phyloP scores from a whole-genome alignment of 2,888 invertebrate genomes.

The Hemistola chrysoprasaria region DNA sequence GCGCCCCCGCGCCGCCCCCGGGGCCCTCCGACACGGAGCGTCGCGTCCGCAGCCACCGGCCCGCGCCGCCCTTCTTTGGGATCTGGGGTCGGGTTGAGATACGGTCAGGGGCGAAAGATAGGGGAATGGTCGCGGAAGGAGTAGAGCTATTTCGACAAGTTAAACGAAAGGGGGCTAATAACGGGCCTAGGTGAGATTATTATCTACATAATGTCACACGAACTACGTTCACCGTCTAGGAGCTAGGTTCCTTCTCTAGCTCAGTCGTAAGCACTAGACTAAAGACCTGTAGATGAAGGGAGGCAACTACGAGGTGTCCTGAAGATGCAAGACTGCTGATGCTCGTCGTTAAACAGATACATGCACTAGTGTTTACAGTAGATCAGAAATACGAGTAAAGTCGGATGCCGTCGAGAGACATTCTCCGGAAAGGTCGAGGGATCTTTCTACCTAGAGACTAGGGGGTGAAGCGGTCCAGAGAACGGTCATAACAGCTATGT shows the following conservation, averaged over 20 bases:
- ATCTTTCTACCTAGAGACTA: slow-evolving; percentile 25
- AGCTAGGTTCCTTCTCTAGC: no score
- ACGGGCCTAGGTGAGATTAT: no score
- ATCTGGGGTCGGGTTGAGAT: slow-evolving; percentile 49
- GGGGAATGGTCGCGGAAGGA: slow-evolving; percentile 18
- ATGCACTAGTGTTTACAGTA: neutral
- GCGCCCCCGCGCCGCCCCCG: slow-evolving; percentile 34
- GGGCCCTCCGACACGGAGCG: slow-evolving; percentile 66
- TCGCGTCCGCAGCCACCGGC: slow-evolving; percentile 67
- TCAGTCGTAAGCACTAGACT: no score
- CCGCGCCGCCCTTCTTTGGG: slow-evolving; percentile 60
- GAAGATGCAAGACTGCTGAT: no score
- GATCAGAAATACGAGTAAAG: slow-evolving; percentile 35
- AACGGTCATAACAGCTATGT: slow-evolving; percentile 31
- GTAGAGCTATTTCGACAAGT: no score
- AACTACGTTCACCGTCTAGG: no score
- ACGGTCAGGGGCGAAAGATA: slow-evolving; percentile 33
- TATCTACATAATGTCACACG: no score
- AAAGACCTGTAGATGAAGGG: no score
- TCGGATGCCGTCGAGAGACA: slow-evolving; percentile 60
- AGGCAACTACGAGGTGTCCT: no score
- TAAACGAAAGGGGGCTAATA: no score
- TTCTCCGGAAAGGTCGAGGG: slow-evolving; percentile 53
- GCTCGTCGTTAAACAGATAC: neutral
- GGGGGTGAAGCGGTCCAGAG: slow-evolving; percentile 30